A percentile compares a stretch with the other conserved stretches of the same genome.
These are phyloP conservation scores for Jaculus jaculus DNA, from an alignment of 2,113 vertebrate species.

Conservation along the genomic window DNA sequence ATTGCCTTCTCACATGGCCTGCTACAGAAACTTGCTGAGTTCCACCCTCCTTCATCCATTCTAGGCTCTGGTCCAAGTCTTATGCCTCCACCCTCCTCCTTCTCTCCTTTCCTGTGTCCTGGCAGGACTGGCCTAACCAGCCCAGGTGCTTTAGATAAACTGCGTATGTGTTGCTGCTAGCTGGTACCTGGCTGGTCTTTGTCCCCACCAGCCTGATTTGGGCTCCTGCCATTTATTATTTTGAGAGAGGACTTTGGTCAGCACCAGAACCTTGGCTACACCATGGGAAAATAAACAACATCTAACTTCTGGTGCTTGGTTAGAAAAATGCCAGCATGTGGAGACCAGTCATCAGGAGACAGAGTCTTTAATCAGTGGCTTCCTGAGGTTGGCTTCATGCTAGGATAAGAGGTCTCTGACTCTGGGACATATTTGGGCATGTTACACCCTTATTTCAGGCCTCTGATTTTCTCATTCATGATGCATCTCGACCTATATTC, in stretches of 20 bases:
- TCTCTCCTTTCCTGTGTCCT: not conserved
- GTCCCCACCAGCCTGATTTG: accelerated
- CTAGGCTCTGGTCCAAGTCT: constrained; percentile 4
- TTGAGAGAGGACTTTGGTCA: not conserved
- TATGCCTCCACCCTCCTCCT: constrained; percentile 29
- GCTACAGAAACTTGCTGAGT: constrained; percentile 8
- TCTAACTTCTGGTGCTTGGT: not conserved
- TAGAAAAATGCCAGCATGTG: not conserved
- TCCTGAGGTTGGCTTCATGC: not conserved
- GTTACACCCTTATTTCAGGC: accelerated
- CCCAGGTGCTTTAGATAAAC: not conserved
- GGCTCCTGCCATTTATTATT: not conserved
- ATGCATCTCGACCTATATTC: not conserved
- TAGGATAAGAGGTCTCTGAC: not conserved
- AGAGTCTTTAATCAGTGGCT: not conserved
- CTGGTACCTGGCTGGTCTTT: not conserved
- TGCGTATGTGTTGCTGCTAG: not conserved
- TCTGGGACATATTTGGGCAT: not conserved
- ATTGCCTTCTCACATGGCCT: not conserved
- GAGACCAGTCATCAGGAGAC: not conserved
- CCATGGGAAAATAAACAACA: not conserved
- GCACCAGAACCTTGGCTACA: not conserved
- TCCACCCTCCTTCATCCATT: constrained; percentile 36
- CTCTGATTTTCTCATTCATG: not conserved
- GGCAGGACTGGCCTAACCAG: constrained; percentile 55